These are phyloP conservation scores for Garrulus glandarius DNA, from an alignment of 2,797 vertebrate genomes.

Conservation along the genomic window DNA sequence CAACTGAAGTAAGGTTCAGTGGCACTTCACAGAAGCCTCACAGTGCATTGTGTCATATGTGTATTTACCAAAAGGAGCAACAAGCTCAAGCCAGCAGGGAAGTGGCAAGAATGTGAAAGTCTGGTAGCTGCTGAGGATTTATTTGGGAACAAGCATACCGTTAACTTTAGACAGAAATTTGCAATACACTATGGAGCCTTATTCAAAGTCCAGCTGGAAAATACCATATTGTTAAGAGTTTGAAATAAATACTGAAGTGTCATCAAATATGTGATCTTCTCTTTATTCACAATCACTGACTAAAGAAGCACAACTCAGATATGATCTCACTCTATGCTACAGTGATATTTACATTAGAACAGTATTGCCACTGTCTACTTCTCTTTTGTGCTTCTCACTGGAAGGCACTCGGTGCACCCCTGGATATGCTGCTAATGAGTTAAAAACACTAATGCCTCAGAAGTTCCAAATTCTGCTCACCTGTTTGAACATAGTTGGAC, in stretches of 20 bases:
- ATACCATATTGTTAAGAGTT: background rate
- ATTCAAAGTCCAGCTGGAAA: background rate
- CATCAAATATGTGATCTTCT: background rate
- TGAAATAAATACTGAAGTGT: background rate
- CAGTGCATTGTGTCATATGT: background rate
- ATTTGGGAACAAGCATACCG: background rate
- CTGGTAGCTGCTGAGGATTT: background rate
- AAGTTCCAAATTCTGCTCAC: constrained; percentile 17
- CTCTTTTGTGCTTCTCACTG: background rate
- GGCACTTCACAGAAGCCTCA: constrained; percentile 10
- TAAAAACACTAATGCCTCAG: accelerated
- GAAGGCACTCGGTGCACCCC: background rate
- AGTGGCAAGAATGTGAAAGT: background rate
- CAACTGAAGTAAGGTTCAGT: constrained; percentile 19
- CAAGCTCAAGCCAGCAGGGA: background rate
- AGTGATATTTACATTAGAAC: background rate
- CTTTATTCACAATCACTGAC: background rate
- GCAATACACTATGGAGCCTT: background rate
- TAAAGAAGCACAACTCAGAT: background rate
- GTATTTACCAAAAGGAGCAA: background rate
- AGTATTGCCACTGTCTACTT: background rate
- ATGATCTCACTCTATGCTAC: background rate
- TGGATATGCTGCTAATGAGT: background rate
- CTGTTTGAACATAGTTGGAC: background rate
- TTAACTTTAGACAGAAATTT: background rate